A percentile compares a stretch with the other conserved stretches of the same genome.
phyloP scores from a whole-genome alignment of 1,140 invertebrate species.

The Ceratina calcarata region DNA sequence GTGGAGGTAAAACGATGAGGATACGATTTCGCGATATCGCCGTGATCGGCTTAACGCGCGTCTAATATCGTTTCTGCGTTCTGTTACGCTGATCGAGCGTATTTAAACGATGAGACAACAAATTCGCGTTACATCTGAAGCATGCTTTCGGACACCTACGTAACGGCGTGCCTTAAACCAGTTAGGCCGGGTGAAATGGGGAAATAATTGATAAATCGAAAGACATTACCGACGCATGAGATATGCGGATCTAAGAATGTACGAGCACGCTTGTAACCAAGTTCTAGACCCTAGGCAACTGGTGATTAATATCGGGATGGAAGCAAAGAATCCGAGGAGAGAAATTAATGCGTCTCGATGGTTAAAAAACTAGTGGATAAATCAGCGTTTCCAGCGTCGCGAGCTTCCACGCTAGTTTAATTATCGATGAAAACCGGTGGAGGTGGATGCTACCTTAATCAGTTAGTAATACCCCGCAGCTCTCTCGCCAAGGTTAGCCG shows the following conservation, averaged over 20 bases:
- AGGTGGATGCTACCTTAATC: slow-evolving; percentile 13
- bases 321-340: not conserved
- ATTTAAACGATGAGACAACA: not conserved
- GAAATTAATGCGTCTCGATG: not conserved
- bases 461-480: slow-evolving; percentile 5
- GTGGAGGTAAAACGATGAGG: slow-evolving; percentile 9
- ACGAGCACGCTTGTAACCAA: too few relatives aligned
- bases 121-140: too few relatives aligned
- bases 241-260: not conserved
- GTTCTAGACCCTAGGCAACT: not conserved
- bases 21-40: slow-evolving; percentile 14
- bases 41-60: slow-evolving; percentile 1
- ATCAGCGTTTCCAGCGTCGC: slow-evolving; percentile 26
- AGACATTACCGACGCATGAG: not conserved
- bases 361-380: slow-evolving; percentile 20
- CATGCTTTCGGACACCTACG: too few relatives aligned
- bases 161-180: not conserved
- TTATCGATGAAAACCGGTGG: slow-evolving; percentile 8
- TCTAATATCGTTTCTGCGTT: not conserved
- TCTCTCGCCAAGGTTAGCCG: slow-evolving; percentile 14
- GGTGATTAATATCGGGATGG: slow-evolving; percentile 23
- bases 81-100: not conserved
- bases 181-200: not conserved
- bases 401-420: slow-evolving; percentile 27
- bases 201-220: slow-evolving; percentile 39